A percentile compares a stretch with the other conserved stretches of the same genome.
phyloP scores from a whole-genome alignment of 2,888 invertebrate species.

The Platycheirus albimanus region DNA sequence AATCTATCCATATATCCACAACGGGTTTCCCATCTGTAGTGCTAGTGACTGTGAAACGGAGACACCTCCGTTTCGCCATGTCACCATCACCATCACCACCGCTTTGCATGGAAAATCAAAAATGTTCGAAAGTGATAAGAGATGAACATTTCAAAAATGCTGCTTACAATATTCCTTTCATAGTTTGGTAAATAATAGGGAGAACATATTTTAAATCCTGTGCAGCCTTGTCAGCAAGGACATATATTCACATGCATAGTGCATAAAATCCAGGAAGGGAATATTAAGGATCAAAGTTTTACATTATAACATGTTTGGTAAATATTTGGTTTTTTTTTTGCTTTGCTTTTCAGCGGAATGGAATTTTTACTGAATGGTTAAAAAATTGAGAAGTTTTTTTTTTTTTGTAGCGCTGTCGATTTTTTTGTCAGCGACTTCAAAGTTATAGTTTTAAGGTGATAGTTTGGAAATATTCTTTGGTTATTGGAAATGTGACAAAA shows the following conservation, averaged over 20 bases:
- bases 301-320: conserved; percentile 44
- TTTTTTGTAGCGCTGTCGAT: background rate
- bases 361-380: conserved; percentile 36
- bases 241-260: background rate
- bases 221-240: conserved; percentile 15
- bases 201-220: conserved; percentile 40
- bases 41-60: background rate
- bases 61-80: conserved; percentile 40
- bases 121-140: conserved; percentile 70
- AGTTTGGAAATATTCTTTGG: conserved; percentile 54
- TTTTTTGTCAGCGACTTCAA: background rate
- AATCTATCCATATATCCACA: background rate
- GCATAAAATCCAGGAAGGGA: background rate
- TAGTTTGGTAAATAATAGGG: conserved; percentile 57
- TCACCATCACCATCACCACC: too few species aligned
- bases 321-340: conserved; percentile 38
- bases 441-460: conserved; percentile 54
- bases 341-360: conserved; percentile 14
- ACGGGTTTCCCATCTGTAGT: background rate
- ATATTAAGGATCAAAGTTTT: conserved; percentile 58
- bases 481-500: conserved; percentile 37
- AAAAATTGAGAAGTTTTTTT: background rate
- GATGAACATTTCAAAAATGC: conserved; percentile 70
- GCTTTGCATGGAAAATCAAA: conserved; percentile 48
- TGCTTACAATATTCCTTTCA: conserved; percentile 49